Evolutionary conservation across 2,797 vertebrate species (phyloP).

Genomic region (Enteromius afrohamiltoni): DNA sequence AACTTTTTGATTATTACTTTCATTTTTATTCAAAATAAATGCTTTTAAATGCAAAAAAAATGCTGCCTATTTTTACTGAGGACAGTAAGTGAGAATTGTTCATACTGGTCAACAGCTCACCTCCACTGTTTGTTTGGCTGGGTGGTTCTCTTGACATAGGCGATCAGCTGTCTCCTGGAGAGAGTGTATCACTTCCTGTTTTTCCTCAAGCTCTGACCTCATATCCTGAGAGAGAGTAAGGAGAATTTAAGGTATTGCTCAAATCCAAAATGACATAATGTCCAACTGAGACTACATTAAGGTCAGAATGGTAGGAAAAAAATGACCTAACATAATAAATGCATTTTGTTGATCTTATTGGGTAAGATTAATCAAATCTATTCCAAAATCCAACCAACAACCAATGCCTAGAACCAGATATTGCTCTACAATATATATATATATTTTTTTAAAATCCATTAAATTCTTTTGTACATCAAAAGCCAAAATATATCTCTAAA

Average conservation of each 20-base stretch:
- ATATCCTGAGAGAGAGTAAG: conserved; percentile 80
- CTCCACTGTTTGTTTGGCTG: conserved; percentile 96
- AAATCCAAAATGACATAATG: background rate
- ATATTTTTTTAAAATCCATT: background rate
- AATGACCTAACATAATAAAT: too few relatives aligned
- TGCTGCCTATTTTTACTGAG: background rate
- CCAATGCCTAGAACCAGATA: background rate
- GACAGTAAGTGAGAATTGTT: background rate
- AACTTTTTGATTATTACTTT: too few relatives aligned
- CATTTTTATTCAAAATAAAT: too few relatives aligned
- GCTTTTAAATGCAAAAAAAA: too few relatives aligned
- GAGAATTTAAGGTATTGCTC: background rate
- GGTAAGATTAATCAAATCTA: background rate
- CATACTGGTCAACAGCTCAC: conserved; percentile 70
- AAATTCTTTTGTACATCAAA: background rate
- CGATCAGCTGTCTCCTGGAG: conserved; percentile 90
- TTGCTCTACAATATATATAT: background rate
- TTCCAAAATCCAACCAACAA: background rate
- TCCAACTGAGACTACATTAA: background rate
- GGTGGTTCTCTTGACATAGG: conserved; percentile 93
- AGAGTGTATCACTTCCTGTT: conserved; percentile 88
- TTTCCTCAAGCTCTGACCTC: conserved; percentile 88
- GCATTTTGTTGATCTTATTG: background rate
- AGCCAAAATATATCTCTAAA: background rate
- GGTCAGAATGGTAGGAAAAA: background rate